These are phyloP conservation scores for Gerris buenoi DNA, from an alignment of 1,140 invertebrate genomes.

Conservation along the genomic window DNA sequence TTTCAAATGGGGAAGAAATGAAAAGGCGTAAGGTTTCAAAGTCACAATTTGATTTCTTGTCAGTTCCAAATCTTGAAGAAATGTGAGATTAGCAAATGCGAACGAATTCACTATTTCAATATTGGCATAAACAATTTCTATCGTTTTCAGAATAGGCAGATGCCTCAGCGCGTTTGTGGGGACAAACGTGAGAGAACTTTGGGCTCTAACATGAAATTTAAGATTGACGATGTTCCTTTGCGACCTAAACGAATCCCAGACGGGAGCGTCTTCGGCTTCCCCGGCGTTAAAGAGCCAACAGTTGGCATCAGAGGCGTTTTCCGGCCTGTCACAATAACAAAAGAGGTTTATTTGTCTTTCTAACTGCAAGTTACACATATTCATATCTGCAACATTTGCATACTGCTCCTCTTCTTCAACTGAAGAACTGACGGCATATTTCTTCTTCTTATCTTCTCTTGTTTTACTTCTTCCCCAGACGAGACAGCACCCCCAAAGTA, in stretches of 20 bases:
- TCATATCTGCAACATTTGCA: slow-evolving; percentile 18
- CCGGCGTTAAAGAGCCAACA: slow-evolving; percentile 49
- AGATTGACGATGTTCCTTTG: slow-evolving; percentile 51
- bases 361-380: slow-evolving; percentile 32
- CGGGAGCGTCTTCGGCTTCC: slow-evolving; percentile 41
- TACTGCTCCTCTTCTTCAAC: slow-evolving; percentile 20
- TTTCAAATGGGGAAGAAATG: slow-evolving; percentile 44
- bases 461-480: slow-evolving; percentile 18
- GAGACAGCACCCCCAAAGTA: slow-evolving; percentile 18
- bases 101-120: slow-evolving; percentile 46
- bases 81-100: slow-evolving; percentile 51
- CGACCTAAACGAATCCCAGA: slow-evolving; percentile 49
- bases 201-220: slow-evolving; percentile 47
- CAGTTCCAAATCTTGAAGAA: slow-evolving; percentile 46
- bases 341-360: slow-evolving; percentile 28
- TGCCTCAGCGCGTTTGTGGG: slow-evolving; percentile 48
- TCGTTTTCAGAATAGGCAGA: slow-evolving; percentile 43
- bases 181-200: slow-evolving; percentile 46
- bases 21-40: slow-evolving; percentile 47
- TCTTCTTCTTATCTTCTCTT: slow-evolving; percentile 24
- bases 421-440: slow-evolving; percentile 10
- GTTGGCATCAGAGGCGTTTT: slow-evolving; percentile 34
- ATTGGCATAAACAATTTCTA: slow-evolving; percentile 52
- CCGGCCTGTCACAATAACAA: slow-evolving; percentile 32
- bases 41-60: slow-evolving; percentile 47